Conservation (phyloP, 2,888 invertebrate genomes). For the Sinopyrophorus schimmeli region DNA sequence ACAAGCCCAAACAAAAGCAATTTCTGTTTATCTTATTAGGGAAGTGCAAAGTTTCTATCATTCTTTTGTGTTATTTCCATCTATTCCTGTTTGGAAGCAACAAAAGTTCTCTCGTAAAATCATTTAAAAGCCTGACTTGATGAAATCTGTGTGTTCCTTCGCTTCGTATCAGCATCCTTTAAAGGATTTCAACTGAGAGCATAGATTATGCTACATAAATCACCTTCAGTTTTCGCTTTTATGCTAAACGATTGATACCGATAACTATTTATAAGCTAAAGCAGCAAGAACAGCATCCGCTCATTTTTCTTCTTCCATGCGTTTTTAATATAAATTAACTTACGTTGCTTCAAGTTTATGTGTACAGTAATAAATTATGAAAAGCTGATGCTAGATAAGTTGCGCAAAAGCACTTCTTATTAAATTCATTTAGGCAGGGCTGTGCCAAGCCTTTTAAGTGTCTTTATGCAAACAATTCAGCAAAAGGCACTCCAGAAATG, state of each 20-base stretch:
- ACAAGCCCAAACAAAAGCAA: conserved; percentile 24
- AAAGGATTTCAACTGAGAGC: conserved; percentile 29
- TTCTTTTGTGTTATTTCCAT: conserved; percentile 26
- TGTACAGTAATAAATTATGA: too few species aligned
- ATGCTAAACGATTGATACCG: conserved; percentile 13
- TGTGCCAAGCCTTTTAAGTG: too few species aligned
- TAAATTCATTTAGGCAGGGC: too few species aligned
- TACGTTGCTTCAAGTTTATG: too few species aligned
- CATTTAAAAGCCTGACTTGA: conserved; percentile 29
- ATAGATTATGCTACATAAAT: conserved; percentile 31
- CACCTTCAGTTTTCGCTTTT: conserved; percentile 25
- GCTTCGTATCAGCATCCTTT: conserved; percentile 27
- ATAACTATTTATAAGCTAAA: too few species aligned
- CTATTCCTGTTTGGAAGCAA: conserved; percentile 17
- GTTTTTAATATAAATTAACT: too few species aligned
- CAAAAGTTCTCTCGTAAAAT: conserved; percentile 31
- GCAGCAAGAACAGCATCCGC: too few species aligned
- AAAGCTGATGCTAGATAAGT: too few species aligned
- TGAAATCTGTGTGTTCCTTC: conserved; percentile 26
- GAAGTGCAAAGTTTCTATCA: conserved; percentile 27
- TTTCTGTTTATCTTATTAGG: conserved; percentile 29
- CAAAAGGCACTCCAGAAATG: too few species aligned
- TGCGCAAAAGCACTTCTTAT: too few species aligned
- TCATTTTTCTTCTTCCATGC: too few species aligned
- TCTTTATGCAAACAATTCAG: too few species aligned